Evolutionary conservation across 2,888 invertebrate species (phyloP), one percentile per base, ranked within the genome.

Genomic region (Drosophila quinaria): DNA sequence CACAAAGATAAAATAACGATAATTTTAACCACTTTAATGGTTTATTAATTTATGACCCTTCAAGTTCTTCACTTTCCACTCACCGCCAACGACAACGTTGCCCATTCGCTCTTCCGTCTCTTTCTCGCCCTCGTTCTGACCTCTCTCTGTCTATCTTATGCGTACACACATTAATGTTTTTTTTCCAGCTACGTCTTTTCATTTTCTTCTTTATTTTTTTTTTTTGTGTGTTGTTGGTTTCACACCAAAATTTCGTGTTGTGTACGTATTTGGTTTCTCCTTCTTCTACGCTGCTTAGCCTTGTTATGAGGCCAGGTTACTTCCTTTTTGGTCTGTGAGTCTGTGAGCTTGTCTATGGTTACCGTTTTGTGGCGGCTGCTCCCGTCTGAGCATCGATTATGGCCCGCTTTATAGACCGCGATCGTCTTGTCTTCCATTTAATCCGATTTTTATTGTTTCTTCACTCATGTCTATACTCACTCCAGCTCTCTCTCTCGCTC

Each of bases 41-140:
- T 91, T 92, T 92, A 92, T 92, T 92, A 92, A 92, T 92, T 92
- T 92, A 92, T 92, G 92, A 91, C 91, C 92, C 91, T 92, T 92
- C 92, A 92, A 90, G 91, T 82, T 87, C 89, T 85, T 86, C 86
- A 87, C 86, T 86, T 83, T 83, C 87, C 88, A 87, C 87, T 80
- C 85, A 69, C 78, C 74, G 78, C 60, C 65, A 6, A 25, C 22
- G 44, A 54, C 61, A 61, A 42, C 54, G 78, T 75, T 73, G 8
- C 33, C 25, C 51, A 47, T 10, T 46, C 31, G 17, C 50, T n/a
- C 29, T 29, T 11, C 29, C 29, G 10, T 29, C n/a, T 10, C 25
- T 72, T 64, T 13, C 44, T 33, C 42, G 11, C 39, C 15, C n/a
- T 29, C 19, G 19, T 29, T n/a, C 50, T 73, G 22, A n/a, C n/a